phyloP scores from a whole-genome alignment of 37 sponge, comb jelly and placozoan species.

The Lycopodina hypogea region DNA sequence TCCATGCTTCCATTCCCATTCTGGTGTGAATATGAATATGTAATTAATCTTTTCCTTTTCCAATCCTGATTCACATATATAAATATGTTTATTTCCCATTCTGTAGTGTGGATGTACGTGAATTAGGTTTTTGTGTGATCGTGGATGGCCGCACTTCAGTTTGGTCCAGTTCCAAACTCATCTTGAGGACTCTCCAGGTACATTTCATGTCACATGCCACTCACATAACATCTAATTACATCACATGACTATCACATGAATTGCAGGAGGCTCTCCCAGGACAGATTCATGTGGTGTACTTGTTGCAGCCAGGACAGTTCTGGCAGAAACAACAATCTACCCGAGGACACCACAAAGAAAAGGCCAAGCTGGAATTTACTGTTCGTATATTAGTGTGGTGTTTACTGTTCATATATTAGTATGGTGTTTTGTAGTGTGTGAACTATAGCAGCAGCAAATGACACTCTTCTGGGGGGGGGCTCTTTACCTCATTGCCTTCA shows the following conservation, averaged over 20 bases:
- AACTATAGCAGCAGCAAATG: too few species aligned
- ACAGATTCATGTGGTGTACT: conserved; percentile 64
- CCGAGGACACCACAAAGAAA: conserved; percentile 64
- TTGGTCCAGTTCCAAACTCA: conserved; percentile 69
- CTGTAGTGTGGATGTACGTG: conserved; percentile 62
- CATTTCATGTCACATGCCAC: neutral
- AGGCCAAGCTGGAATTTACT: conserved; percentile 68
- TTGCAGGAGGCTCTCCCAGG: conserved; percentile 66
- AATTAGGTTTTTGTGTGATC: conserved; percentile 67
- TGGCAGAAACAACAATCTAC: conserved; percentile 55
- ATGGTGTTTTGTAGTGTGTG: too few species aligned
- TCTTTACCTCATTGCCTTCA: too few species aligned
- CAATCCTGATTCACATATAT: too few species aligned
- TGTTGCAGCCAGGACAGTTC: conserved; percentile 69
- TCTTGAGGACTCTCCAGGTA: conserved; percentile 62
- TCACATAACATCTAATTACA: neutral
- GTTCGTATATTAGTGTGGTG: conserved; percentile 8
- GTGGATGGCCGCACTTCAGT: conserved; percentile 59
- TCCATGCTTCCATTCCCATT: neutral
- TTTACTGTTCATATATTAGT: too few species aligned
- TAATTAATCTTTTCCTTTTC: neutral
- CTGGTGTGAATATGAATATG: neutral
- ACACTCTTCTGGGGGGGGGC: too few species aligned
- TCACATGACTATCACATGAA: conserved; percentile 4
- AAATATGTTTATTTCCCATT: too few species aligned